phyloP scores from a whole-genome alignment of 2,888 invertebrate genomes.

The Monochamus alternatus region DNA sequence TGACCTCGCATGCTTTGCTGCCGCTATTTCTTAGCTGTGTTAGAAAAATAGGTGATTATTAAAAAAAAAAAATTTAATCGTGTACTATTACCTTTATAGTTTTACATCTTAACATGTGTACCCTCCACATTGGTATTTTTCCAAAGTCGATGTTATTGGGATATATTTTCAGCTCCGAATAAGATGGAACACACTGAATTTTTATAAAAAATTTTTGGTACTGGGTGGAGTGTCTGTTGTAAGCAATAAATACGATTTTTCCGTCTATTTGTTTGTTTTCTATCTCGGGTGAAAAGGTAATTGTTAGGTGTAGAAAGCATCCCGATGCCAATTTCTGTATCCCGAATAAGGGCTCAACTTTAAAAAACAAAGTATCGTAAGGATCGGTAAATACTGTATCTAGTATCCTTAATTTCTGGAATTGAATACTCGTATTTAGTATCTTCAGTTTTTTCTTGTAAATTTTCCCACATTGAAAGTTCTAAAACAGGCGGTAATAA shows the following conservation, averaged over 20 bases:
- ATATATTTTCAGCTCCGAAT: slow-evolving; percentile 45
- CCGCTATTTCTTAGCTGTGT: slow-evolving; percentile 49
- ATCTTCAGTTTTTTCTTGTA: slow-evolving; percentile 50
- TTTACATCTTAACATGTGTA: slow-evolving; percentile 38
- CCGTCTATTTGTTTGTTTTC: slow-evolving; percentile 42
- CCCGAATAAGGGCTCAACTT: slow-evolving; percentile 46
- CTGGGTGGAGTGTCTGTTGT: slow-evolving; percentile 38
- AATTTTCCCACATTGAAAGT: slow-evolving; percentile 43
- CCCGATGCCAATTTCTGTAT: slow-evolving; percentile 52
- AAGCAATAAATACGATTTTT: slow-evolving; percentile 48
- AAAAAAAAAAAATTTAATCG: neutral
- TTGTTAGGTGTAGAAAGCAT: slow-evolving; percentile 39
- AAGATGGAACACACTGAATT: slow-evolving; percentile 48
- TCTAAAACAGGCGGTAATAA: no score
- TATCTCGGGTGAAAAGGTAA: slow-evolving; percentile 49
- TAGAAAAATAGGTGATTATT: slow-evolving; percentile 8
- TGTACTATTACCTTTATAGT: slow-evolving; percentile 35
- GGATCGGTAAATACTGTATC: slow-evolving; percentile 43
- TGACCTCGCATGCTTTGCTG: slow-evolving; percentile 43
- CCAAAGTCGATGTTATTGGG: slow-evolving; percentile 52
- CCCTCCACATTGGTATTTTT: slow-evolving; percentile 51
- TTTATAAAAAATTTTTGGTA: slow-evolving; percentile 46
- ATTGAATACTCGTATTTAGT: slow-evolving; percentile 41
- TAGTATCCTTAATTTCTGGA: slow-evolving; percentile 50
- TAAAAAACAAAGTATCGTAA: slow-evolving; percentile 51